Evolutionary conservation across 64 coral and sea anemone genomes (phyloP).

Genomic region (Montipora foliosa): DNA sequence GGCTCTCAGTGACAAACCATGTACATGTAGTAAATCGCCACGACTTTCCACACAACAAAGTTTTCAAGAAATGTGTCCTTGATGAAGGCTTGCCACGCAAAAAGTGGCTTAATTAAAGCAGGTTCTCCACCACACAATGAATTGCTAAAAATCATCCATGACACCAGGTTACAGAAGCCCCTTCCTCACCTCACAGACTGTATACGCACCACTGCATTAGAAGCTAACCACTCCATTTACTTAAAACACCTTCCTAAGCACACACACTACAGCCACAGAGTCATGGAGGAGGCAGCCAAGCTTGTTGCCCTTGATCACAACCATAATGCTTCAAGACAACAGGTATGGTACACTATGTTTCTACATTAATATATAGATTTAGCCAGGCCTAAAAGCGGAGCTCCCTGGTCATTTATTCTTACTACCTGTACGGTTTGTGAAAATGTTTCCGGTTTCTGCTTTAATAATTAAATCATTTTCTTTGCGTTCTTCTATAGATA

Average conservation of each 20-base stretch:
- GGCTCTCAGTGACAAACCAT: not conserved
- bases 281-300: constrained; percentile 52
- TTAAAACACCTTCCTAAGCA: no score
- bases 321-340: constrained; percentile 46
- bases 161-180: constrained; percentile 36
- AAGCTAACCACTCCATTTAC: no score
- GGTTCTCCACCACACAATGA: not conserved
- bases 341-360: constrained; percentile 20
- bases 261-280: constrained; percentile 9
- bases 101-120: constrained; percentile 9
- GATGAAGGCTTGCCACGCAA: not conserved
- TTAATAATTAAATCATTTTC: no score
- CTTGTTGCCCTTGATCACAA: constrained; percentile 58
- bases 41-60: not conserved
- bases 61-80: not conserved
- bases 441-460: no score
- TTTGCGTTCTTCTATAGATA: no score
- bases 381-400: no score
- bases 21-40: not conserved
- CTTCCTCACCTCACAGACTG: constrained; percentile 43
- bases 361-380: not conserved
- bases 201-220: constrained; percentile 28
- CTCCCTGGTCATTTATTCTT: no score
- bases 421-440: no score
- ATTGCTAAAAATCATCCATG: constrained; percentile 41